Evolutionary conservation across 2,113 vertebrate species (phyloP), one percentile per base, ranked within the genome.

Genomic region (Nesospiza acunhae): DNA sequence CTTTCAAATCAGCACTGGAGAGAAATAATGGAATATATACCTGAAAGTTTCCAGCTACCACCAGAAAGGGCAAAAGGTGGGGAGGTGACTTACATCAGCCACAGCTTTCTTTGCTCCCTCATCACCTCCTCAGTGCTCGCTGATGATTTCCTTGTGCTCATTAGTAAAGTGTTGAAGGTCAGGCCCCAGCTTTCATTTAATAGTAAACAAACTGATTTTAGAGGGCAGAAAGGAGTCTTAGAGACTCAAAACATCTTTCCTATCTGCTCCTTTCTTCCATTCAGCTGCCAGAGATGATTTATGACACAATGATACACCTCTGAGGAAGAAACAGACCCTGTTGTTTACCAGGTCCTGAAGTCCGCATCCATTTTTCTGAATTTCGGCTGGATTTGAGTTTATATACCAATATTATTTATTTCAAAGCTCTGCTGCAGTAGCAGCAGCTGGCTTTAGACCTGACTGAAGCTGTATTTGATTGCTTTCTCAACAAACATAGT

Each of bases 131-230:
- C 92, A 60, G 93, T 98, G 97, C 87, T 98, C 64, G 1, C 97
- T 98, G 97, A 98, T 97, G 72, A 98, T 97, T 84, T 98, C 98
- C 87, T 98, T 84, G 0, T 98, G 98, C 85, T 98, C 96, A 6
- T 96, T 98, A 87, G 95, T 95, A n/a, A 97, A 66, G 62, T 90
- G 67, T 49, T 96, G 93, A 49, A 98, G 87, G 67, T 98, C 97
- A 14, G 96, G 92, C 78, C 98, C 97, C 88, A 98, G 89, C 92
- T 98, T 98, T 75, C 97, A 91, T 91, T 98, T 98, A 68, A 97
- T 80, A 78, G 95, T 69, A 18, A 95, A 96, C 93, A 98, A 91
- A 62, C 94, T 98, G 97, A 87, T 98, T 98, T 98, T 98, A 89
- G 69, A 88, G 53, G 35, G 49, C 67, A 90, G 81, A 91, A 94